phyloP scores from a whole-genome alignment of 2,113 vertebrate species.

The Sapayoa aenigma region DNA sequence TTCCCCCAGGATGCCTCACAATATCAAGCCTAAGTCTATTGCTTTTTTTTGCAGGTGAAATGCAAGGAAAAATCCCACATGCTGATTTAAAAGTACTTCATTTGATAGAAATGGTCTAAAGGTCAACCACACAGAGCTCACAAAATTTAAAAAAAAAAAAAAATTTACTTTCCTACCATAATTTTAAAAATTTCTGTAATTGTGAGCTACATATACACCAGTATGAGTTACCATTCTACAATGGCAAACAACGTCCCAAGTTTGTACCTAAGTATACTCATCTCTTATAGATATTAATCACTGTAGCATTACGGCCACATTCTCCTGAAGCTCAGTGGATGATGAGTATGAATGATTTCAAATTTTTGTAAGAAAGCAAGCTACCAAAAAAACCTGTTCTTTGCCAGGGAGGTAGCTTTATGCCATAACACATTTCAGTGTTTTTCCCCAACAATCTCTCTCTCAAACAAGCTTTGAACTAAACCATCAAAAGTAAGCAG shows the following conservation, averaged over 20 bases:
- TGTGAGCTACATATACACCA: neutral
- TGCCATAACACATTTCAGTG: neutral
- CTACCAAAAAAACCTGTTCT: neutral
- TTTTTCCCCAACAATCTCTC: neutral
- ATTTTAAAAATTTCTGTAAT: neutral
- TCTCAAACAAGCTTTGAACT: neutral
- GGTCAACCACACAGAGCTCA: neutral
- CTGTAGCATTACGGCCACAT: neutral
- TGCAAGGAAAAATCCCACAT: neutral
- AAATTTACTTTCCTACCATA: neutral
- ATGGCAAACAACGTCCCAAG: neutral
- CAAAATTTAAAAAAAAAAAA: neutral
- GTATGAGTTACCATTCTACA: neutral
- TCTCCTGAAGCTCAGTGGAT: neutral
- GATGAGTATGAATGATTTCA: neutral
- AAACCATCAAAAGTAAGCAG: neutral
- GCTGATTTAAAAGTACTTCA: neutral
- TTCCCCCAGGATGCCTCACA: neutral
- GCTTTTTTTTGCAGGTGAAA: neutral
- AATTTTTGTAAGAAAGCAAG: neutral
- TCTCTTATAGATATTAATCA: neutral
- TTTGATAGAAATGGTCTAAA: neutral
- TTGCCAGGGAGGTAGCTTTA: neutral
- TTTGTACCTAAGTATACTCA: neutral
- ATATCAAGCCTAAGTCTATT: neutral